phyloP scores from a whole-genome alignment of 2,113 vertebrate genomes.

The Lathamus discolor region DNA sequence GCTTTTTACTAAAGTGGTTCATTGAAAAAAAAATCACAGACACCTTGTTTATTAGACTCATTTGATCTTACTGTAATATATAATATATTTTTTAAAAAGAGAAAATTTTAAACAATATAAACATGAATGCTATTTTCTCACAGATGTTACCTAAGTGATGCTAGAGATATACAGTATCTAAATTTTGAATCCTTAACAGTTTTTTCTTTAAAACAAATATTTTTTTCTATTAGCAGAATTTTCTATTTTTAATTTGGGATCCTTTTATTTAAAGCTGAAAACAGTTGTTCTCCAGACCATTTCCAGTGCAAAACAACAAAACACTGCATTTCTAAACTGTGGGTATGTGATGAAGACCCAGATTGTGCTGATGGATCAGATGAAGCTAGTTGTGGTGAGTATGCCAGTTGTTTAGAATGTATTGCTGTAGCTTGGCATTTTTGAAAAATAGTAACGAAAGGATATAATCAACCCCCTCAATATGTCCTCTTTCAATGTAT shows the following conservation, averaged over 20 bases:
- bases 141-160: rapidly evolving
- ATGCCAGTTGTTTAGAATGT: not conserved
- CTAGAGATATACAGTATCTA: not conserved
- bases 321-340: constrained; percentile 97
- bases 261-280: constrained; percentile 84
- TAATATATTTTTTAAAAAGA: not conserved
- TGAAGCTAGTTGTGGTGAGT: constrained; percentile 96
- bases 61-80: not conserved
- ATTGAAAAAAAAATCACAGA: not conserved
- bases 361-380: constrained; percentile 97
- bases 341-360: constrained; percentile 97
- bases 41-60: not conserved
- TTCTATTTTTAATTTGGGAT: not conserved
- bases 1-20: not conserved
- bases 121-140: not conserved
- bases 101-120: not conserved
- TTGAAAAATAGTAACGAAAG: not conserved
- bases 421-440: not conserved
- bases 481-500: not conserved
- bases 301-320: constrained; percentile 98
- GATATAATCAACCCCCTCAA: not conserved
- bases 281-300: constrained; percentile 96
- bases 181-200: not conserved
- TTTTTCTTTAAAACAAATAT: not conserved
- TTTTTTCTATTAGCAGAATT: not conserved